Evolutionary conservation across 2,888 invertebrate species (phyloP), one percentile per base, ranked within the genome.

Genomic region (Tachina grossa): DNA sequence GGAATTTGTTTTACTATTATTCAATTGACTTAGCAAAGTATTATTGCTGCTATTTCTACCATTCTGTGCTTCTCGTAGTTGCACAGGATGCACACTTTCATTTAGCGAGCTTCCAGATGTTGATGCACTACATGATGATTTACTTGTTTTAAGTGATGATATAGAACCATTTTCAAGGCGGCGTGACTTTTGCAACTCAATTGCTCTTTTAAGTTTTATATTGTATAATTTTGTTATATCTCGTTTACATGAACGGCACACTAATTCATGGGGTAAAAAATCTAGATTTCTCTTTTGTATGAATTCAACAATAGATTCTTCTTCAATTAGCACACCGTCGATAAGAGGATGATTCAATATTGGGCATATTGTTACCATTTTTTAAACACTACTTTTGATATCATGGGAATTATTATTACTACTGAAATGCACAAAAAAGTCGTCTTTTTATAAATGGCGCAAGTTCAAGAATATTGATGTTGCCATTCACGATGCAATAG

Each of bases 351-450:
- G 83, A 49, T 85, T 66, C 0, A 57, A 41, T 65, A 85, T 63
- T 5, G 78, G 75, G 31, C 85, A 85, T 9, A 75, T 79, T 59
- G 59, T 61, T 19, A 59, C 81, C 81, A 81, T 81, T 31, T 57
- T 55, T 14, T 22, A 1, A 9, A n/a, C 31, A 31, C 41, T 45
- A 11, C 11, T 22, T 55, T 55, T 11, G 31, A 31, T 1, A 31
- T 31, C 31, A 31, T 31, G 0, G 31, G 6, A 31, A 31, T 31
- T 31, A 6, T 31, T 31, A 31, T 31, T 31, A 31, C 6, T 31
- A 31, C 2, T 31, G 31, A 6, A 31, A 31, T 31, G 5, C 31
- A 31, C 31, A 31, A 31, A 31, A 31, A 31, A 31, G 5, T 31
- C 31, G 31, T 31, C 31, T 31, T 31, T 6, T 31, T 31, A 1